phyloP scores from a whole-genome alignment of 1,140 invertebrate genomes.

The Trichonephila clavata region DNA sequence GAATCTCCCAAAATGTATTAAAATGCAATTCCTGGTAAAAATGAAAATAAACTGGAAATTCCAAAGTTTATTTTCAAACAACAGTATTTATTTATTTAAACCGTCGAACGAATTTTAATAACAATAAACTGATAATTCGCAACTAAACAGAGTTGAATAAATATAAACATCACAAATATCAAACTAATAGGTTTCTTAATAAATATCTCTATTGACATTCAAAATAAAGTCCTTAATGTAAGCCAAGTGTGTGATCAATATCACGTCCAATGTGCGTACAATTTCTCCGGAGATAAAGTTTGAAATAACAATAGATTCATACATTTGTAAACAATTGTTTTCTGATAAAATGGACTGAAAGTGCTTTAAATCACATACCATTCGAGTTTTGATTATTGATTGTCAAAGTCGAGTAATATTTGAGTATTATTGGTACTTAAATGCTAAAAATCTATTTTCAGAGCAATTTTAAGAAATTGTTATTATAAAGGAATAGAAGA shows the following conservation, averaged over 20 bases:
- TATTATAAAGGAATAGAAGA: no score
- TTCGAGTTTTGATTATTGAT: background rate
- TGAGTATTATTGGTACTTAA: no score
- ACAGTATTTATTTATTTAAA: background rate
- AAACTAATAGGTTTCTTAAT: background rate
- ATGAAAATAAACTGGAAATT: no score
- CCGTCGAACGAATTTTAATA: background rate
- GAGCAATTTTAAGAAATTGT: no score
- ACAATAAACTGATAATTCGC: background rate
- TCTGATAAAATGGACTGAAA: background rate
- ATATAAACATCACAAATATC: background rate
- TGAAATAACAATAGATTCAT: constrained; percentile 9
- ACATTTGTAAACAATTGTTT: background rate
- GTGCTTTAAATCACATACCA: background rate
- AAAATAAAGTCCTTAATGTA: background rate
- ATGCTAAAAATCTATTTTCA: no score
- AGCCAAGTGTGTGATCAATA: background rate
- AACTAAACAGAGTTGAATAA: background rate
- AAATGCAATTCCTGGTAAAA: no score
- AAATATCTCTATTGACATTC: background rate
- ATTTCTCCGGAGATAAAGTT: background rate
- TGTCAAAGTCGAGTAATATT: background rate
- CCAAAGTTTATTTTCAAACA: no score
- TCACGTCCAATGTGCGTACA: background rate
- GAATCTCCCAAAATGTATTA: no score